Evolutionary conservation across 1,140 invertebrate genomes (phyloP).

Genomic region (Lepidurus packardi): DNA sequence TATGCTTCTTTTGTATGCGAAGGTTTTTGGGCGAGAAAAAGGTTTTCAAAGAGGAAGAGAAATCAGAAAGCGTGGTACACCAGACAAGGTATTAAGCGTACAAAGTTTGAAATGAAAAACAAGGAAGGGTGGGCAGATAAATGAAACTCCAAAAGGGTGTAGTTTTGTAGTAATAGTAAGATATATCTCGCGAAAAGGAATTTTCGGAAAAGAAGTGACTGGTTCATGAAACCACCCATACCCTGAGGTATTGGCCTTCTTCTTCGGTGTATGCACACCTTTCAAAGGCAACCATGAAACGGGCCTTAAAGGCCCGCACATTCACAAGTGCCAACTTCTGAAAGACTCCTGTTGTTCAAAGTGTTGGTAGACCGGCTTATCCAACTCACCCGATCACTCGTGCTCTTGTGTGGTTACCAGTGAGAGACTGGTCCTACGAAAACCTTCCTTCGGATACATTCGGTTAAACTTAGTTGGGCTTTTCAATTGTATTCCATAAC

Average conservation of each 20-base stretch:
- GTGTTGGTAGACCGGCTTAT: conserved; percentile 1
- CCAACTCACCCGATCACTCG: not conserved
- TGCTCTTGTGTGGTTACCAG: not conserved
- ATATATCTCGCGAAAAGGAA: too few relatives aligned
- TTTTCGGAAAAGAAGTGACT: too few relatives aligned
- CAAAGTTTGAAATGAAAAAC: too few relatives aligned
- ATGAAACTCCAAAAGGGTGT: too few relatives aligned
- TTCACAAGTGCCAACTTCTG: conserved; percentile 9
- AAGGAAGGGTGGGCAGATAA: too few relatives aligned
- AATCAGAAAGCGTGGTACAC: not conserved
- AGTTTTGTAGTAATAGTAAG: too few relatives aligned
- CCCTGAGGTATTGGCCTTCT: conserved; percentile 17
- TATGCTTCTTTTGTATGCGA: too few relatives aligned
- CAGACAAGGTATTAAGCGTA: not conserved
- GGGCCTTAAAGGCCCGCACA: conserved; percentile 17
- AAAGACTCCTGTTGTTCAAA: conserved; percentile 11
- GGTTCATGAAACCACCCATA: conserved; percentile 8
- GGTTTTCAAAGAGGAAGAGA: not conserved
- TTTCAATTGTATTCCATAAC: not conserved
- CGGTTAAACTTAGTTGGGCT: not conserved
- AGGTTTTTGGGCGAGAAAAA: not conserved
- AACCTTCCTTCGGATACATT: not conserved
- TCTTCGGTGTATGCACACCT: not conserved
- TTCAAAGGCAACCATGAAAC: conserved; percentile 21
- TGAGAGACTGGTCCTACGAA: not conserved